These are phyloP conservation scores for Cladopsammia gracilis DNA, from an alignment of 64 coral and sea anemone species.

Conservation along the genomic window DNA sequence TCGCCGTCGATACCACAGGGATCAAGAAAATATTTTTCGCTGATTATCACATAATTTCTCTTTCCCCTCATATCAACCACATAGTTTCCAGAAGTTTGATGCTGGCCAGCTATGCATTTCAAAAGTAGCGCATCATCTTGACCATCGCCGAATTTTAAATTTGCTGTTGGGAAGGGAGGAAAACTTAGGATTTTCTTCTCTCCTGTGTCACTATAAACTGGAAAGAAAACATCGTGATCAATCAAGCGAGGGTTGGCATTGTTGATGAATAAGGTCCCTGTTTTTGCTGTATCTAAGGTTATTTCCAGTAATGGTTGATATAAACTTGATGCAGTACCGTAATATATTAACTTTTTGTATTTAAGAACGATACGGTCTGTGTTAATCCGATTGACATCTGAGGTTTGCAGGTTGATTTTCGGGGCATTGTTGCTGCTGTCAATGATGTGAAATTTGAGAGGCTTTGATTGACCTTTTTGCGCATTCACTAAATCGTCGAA, in stretches of 20 bases:
- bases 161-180: background rate
- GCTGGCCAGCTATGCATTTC: background rate
- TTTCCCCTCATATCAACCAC: conserved; percentile 1
- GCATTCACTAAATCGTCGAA: background rate
- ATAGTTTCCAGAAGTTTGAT: too few relatives aligned
- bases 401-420: background rate
- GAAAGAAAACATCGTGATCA: background rate
- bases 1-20: conserved; percentile 25
- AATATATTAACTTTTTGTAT: background rate
- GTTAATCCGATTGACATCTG: background rate
- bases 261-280: background rate
- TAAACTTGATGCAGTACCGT: background rate
- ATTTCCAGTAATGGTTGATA: background rate
- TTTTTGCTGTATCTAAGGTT: background rate
- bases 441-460: background rate
- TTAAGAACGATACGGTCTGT: background rate
- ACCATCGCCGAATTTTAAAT: background rate
- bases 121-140: background rate
- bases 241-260: background rate
- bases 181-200: background rate
- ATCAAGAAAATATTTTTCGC: conserved; percentile 8
- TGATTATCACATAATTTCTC: background rate
- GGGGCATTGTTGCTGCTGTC: background rate
- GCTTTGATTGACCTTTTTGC: background rate
- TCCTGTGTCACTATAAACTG: background rate